phyloP scores from a whole-genome alignment of 2,113 vertebrate species.

The Campylorhamphus procurvoides region DNA sequence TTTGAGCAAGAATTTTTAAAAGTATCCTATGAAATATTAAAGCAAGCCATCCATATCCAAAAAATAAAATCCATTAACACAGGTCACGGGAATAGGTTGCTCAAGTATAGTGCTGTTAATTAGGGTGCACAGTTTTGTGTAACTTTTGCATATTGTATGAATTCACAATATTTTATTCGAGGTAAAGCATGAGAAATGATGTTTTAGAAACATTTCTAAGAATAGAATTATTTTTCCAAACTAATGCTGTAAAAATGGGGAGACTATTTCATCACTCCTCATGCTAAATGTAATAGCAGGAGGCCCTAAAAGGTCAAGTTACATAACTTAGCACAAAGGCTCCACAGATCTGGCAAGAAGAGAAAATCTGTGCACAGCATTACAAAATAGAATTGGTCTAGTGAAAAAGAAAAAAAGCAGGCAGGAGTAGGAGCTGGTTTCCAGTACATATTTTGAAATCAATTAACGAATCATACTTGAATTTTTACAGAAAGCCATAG shows the following conservation, averaged over 20 bases:
- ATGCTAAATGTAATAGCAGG: not conserved
- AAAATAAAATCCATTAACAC: constrained; percentile 39
- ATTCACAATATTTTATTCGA: not conserved
- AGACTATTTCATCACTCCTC: not conserved
- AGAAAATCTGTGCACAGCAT: not conserved
- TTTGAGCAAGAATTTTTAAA: constrained; percentile 40
- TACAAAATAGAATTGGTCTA: not conserved
- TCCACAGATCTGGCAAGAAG: not conserved
- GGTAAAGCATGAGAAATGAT: not conserved
- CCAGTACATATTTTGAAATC: not conserved
- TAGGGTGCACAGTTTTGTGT: not conserved
- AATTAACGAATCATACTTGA: not conserved
- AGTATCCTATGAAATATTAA: constrained; percentile 54
- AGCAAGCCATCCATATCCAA: not conserved
- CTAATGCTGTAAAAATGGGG: not conserved
- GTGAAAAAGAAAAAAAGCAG: not conserved
- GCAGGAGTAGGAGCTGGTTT: not conserved
- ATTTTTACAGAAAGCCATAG: not conserved
- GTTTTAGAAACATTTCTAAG: not conserved
- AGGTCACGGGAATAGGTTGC: not conserved
- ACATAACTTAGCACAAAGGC: not conserved
- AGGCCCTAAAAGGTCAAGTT: not conserved
- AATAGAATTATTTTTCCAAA: not conserved
- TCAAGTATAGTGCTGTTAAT: constrained; percentile 5
- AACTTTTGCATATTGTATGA: constrained; percentile 49